These are phyloP conservation scores for Globia sparganii DNA, from an alignment of 2,888 invertebrate genomes.

Conservation along the genomic window DNA sequence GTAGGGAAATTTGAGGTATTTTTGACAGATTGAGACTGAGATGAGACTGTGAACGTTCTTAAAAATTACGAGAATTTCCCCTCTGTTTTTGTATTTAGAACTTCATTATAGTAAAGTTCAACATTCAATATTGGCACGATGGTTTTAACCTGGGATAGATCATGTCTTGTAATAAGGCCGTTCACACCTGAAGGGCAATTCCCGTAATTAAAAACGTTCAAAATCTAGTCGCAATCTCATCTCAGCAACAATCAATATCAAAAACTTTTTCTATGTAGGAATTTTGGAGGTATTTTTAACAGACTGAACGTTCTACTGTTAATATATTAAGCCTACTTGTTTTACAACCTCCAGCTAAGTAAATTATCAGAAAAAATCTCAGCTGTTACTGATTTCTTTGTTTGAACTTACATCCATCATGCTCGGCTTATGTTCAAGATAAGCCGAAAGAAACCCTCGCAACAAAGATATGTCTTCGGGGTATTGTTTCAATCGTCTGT, in stretches of 20 bases:
- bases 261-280: too few species aligned
- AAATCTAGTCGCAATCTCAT: too few species aligned
- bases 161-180: neutral
- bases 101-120: neutral
- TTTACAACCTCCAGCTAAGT: neutral
- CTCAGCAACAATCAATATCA: too few species aligned
- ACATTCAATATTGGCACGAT: neutral
- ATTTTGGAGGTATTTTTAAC: too few species aligned
- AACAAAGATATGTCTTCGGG: constrained; percentile 8
- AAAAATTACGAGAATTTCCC: too few species aligned
- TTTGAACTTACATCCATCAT: constrained; percentile 10
- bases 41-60: too few species aligned
- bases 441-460: neutral
- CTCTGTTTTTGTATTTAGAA: too few species aligned
- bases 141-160: neutral
- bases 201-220: too few species aligned
- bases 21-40: too few species aligned
- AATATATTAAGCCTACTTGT: neutral
- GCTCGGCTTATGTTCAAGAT: constrained; percentile 1
- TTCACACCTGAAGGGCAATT: too few species aligned
- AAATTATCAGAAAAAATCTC: neutral
- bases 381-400: neutral
- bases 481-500: constrained; percentile 8
- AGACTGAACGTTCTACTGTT: neutral
- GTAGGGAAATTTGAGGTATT: too few species aligned